Conservation (phyloP, 2,888 invertebrate species). For the Flabesymbios commensalis region DNA sequence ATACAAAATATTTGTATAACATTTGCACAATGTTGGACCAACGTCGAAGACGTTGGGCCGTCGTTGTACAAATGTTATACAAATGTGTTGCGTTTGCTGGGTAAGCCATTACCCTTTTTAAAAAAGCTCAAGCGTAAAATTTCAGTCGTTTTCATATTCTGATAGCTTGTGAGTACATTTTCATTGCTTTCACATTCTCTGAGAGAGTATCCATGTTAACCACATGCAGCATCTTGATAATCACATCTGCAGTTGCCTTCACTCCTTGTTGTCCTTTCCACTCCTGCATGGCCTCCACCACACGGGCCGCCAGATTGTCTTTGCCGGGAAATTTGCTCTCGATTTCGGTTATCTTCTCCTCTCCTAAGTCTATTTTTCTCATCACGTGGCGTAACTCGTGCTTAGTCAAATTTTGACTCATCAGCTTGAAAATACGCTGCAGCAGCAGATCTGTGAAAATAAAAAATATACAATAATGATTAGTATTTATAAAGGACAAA, state of each 20-base stretch:
- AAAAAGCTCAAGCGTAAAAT: too few relatives aligned
- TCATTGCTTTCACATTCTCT: conserved; percentile 19
- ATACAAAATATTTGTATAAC: too few relatives aligned
- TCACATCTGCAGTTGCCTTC: conserved; percentile 48
- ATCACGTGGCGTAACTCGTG: conserved; percentile 52
- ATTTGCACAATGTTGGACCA: too few relatives aligned
- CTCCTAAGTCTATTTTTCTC: conserved; percentile 51
- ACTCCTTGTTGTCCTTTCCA: conserved; percentile 50
- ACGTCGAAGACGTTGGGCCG: too few relatives aligned
- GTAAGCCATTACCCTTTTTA: too few relatives aligned
- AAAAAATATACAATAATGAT: too few relatives aligned
- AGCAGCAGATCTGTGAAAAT: conserved; percentile 46
- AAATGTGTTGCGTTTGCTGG: too few relatives aligned
- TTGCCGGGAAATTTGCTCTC: conserved; percentile 52
- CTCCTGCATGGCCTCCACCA: conserved; percentile 43
- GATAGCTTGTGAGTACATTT: conserved; percentile 22
- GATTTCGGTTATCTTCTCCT: conserved; percentile 49
- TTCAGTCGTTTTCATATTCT: too few relatives aligned
- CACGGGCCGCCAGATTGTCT: conserved; percentile 47
- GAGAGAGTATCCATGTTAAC: conserved; percentile 43
- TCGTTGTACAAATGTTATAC: too few relatives aligned
- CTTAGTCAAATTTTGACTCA: conserved; percentile 48
- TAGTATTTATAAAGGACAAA: too few relatives aligned
- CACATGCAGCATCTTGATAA: conserved; percentile 52
- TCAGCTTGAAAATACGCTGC: conserved; percentile 46